Evolutionary conservation across 2,888 invertebrate species (phyloP).

Genomic region (Lasioglossum leucozonium): DNA sequence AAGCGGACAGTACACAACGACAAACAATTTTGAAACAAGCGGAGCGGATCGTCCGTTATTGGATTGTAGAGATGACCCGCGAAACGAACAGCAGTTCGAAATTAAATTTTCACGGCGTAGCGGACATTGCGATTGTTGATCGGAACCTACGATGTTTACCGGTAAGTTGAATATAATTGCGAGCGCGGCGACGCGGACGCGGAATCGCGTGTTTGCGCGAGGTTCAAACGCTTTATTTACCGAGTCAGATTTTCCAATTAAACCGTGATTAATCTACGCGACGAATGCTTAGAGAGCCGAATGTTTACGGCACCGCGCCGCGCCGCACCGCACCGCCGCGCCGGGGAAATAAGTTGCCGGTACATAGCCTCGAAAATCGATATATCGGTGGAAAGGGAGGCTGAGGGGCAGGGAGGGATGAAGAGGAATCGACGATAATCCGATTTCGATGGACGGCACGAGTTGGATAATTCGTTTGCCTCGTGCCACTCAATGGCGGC

Average conservation of each 20-base stretch:
- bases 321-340: not conserved
- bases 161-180: conserved; percentile 14
- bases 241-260: conserved; percentile 74
- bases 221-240: conserved; percentile 62
- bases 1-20: not conserved
- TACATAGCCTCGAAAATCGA: conserved; percentile 56
- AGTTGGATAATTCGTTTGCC: conserved; percentile 61
- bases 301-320: conserved; percentile 60
- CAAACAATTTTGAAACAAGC: not conserved
- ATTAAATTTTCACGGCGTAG: not conserved
- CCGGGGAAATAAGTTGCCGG: conserved; percentile 47
- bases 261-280: conserved; percentile 71
- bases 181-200: not conserved
- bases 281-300: conserved; percentile 58
- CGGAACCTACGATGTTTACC: not conserved
- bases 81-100: not conserved
- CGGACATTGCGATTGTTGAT: not conserved
- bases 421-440: conserved; percentile 66
- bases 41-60: not conserved
- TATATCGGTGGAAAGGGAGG: conserved; percentile 14
- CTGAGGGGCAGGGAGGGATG: not conserved
- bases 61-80: not conserved
- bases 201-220: conserved; percentile 47
- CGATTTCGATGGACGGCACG: conserved; percentile 61
- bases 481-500: conserved; percentile 38